Evolutionary conservation across 2,888 invertebrate genomes (phyloP).

Genomic region (Geotrupes spiniger): DNA sequence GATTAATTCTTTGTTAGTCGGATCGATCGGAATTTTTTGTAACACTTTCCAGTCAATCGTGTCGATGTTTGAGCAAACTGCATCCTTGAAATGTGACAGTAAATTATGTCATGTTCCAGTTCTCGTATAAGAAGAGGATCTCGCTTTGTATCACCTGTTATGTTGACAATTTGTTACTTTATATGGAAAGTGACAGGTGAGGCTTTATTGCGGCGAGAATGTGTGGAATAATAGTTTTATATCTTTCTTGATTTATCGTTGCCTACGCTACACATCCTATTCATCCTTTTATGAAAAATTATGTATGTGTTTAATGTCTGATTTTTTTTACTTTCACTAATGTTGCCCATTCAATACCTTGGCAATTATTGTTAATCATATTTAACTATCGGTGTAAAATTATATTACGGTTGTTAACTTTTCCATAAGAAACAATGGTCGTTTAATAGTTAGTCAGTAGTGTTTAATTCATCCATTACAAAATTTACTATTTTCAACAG

Average conservation of each 20-base stretch:
- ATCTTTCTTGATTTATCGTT: conserved; percentile 9
- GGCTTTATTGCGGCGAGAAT: conserved; percentile 9
- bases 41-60: conserved; percentile 22
- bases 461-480: no score
- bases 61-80: conserved; percentile 12
- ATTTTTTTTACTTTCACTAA: conserved; percentile 1
- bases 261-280: conserved; percentile 7
- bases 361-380: no score
- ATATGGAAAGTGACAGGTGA: conserved; percentile 13
- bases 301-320: background rate
- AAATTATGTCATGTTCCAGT: conserved; percentile 7
- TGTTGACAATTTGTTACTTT: conserved; percentile 13
- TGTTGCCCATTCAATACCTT: no score
- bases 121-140: conserved; percentile 1
- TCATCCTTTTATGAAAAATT: conserved; percentile 1
- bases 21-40: conserved; percentile 21
- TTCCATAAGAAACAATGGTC: no score
- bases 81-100: conserved; percentile 12
- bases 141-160: conserved; percentile 10
- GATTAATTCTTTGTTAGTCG: conserved; percentile 22
- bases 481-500: no score
- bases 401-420: no score
- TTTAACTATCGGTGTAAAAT: no score
- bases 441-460: no score
- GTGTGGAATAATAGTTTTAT: conserved; percentile 7